Evolutionary conservation across 2,113 vertebrate genomes (phyloP), one percentile per base, ranked within the genome.

Genomic region (Malurus alboscapulatus): DNA sequence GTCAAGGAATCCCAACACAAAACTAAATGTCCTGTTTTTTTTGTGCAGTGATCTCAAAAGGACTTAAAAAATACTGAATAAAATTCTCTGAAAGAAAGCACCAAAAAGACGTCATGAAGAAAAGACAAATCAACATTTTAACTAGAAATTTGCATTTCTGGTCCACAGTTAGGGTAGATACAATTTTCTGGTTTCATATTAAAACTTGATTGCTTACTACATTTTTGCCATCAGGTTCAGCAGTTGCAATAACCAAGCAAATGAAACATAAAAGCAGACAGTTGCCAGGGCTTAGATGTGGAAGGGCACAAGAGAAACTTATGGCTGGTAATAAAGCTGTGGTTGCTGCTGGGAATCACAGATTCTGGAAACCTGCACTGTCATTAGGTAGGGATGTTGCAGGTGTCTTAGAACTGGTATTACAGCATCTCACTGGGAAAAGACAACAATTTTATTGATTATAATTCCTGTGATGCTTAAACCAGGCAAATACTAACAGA

Each of bases 21-120:
- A 3, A 79, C 73, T 11, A 32, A 2, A 32, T 3, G 1, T 55
- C 7, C 5, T 12, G 1, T 16, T n/a, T 48, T 58, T 73, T 72
- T 72, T 45, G n/a, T 17, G 10, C 4, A 7, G 6, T 71, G 8
- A 10, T 78, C 45, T 55, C 30, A 29, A 74, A 57, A 87, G 17
- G 22, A 38, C n/a, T 69, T 10, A 11, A 62, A 77, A 44, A 50
- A 9, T 10, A 26, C 7, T 27, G 27, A 71, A 38, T 55, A 42
- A 5, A 57, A 48, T 57, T 34, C 36, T 76, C 34, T 45, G 40
- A 77, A 80, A 51, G 55, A 54, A 81, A 77, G 12, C 4, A 42
- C 29, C 25, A 74, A 40, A 40, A 92, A 79, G 19, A 55, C 4
- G 11, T 30, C 29, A 66, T 16, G 26, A 48, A 69, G 17, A 5